phyloP scores from a whole-genome alignment of 1,140 invertebrate species.

The Zaprionus lachaisei region DNA sequence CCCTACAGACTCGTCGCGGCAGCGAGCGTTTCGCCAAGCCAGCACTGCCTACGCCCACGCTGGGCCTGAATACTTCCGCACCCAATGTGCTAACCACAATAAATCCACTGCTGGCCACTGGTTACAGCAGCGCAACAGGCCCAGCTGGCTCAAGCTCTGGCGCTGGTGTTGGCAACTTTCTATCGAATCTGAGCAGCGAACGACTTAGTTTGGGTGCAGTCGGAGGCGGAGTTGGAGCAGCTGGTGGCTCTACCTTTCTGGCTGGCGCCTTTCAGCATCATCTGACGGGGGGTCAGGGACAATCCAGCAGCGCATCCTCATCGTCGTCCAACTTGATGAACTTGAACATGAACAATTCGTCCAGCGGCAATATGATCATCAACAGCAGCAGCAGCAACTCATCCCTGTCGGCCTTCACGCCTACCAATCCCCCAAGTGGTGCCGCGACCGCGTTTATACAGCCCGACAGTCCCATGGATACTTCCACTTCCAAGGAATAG shows the following conservation, averaged over 20 bases:
- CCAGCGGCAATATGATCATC: constrained; percentile 71
- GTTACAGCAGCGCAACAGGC: constrained; percentile 32
- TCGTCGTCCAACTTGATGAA: constrained; percentile 77
- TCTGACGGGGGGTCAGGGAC: constrained; percentile 20
- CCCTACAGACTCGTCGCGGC: constrained; percentile 87
- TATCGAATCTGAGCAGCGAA: constrained; percentile 67
- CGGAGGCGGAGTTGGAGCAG: background rate
- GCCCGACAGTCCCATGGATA: constrained; percentile 89
- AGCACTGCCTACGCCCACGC: constrained; percentile 86
- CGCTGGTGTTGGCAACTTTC: constrained; percentile 55
- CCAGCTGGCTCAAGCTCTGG: constrained; percentile 28
- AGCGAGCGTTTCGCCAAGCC: constrained; percentile 93
- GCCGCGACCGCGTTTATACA: constrained; percentile 84
- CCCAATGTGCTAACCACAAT: constrained; percentile 80
- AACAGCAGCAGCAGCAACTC: constrained; percentile 73
- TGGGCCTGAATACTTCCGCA: constrained; percentile 84
- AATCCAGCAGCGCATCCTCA: constrained; percentile 58
- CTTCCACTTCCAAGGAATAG: constrained; percentile 85
- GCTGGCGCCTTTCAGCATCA: constrained; percentile 64
- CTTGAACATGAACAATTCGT: constrained; percentile 79
- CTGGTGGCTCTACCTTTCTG: constrained; percentile 56
- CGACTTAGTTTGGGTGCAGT: constrained; percentile 61
- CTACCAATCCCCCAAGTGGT: constrained; percentile 73
- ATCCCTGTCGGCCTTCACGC: constrained; percentile 78
- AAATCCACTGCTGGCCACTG: constrained; percentile 64